Percentiles rank a stretch among this genome's conserved stretches.
phyloP scores from a whole-genome alignment of 2,888 invertebrate genomes.

The Strigamia maritima region DNA sequence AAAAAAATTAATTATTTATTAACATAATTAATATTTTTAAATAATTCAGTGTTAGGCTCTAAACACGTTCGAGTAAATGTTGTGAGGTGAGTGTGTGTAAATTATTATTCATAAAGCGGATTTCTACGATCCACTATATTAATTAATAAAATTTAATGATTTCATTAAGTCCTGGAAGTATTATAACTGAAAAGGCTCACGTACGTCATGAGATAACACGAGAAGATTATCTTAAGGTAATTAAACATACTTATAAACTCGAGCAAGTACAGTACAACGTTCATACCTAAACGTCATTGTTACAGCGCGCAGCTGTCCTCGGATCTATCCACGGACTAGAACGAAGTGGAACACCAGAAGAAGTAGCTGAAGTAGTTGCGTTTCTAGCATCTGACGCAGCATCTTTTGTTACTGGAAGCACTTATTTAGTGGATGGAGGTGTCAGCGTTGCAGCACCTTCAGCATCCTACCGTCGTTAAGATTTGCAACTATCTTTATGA shows the following conservation, averaged over 20 bases:
- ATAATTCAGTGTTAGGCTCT: not conserved
- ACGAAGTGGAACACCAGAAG: not conserved
- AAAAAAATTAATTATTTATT: not conserved
- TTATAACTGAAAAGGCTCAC: not conserved
- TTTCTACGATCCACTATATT: not conserved
- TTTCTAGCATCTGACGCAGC: constrained; percentile 22
- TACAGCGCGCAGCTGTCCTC: not conserved
- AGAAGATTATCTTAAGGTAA: not conserved
- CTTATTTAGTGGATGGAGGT: not conserved
- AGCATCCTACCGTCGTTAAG: not conserved
- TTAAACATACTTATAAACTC: too few relatives aligned
- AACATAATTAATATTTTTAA: not conserved
- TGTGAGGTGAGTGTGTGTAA: not conserved
- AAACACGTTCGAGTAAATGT: constrained; percentile 5
- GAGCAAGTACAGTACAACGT: too few relatives aligned
- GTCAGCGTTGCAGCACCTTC: not conserved
- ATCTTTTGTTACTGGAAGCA: constrained; percentile 20
- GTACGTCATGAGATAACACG: not conserved
- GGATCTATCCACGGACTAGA: not conserved
- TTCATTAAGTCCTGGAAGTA: not conserved
- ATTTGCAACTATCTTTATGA: not conserved
- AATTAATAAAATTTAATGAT: constrained; percentile 26
- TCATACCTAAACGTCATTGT: not conserved
- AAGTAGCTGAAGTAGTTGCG: constrained; percentile 13
- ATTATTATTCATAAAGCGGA: not conserved